Evolutionary conservation across 2,888 invertebrate genomes (phyloP), one percentile per base, ranked within the genome.

Genomic region (Sesia bembeciformis): DNA sequence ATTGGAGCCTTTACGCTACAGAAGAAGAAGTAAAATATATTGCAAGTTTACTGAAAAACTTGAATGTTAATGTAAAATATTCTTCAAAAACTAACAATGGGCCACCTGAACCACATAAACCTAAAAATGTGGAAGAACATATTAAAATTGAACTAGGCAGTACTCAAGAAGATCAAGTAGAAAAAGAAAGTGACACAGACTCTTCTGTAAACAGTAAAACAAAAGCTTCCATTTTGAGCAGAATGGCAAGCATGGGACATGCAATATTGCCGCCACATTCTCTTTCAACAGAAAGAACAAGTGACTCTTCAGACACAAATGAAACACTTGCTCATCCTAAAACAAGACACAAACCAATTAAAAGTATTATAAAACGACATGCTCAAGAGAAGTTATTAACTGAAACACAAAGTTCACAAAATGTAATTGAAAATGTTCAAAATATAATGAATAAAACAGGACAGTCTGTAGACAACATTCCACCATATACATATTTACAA

Each of bases 211-310:
- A 78, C 52, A 78, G 58, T 62, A 80, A 72, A 73, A 83, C 78
- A n/a, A 88, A 84, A 65, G 70, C 74, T 56, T 79, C 84, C 3
- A 78, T 87, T 59, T 60, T 88, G 52, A 82, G 74, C 63, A 73
- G 88, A 67, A 88, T 88, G 83, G 84, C 88, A 51, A 79, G 61
- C 57, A 81, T 88, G 81, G 87, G 88, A 4, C 86, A 86, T 41
- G 84, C 88, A 57, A 82, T 88, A 40, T 66, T 88, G 54, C 88
- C 87, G 49, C 58, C 71, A 52, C 65, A 66, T 62, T 57, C 64
- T 43, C 46, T 64, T 46, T 52, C 63, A 52, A 54, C 57, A 56
- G 66, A 70, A 51, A 73, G 66, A 61, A 74, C 78, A 55, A 83
- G 81, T 73, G 82, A 83, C 61, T 85, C 86, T 5, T 80, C 86